phyloP scores from a whole-genome alignment of 2,888 invertebrate species.

The Acanthococcus lagerstroemiae region DNA sequence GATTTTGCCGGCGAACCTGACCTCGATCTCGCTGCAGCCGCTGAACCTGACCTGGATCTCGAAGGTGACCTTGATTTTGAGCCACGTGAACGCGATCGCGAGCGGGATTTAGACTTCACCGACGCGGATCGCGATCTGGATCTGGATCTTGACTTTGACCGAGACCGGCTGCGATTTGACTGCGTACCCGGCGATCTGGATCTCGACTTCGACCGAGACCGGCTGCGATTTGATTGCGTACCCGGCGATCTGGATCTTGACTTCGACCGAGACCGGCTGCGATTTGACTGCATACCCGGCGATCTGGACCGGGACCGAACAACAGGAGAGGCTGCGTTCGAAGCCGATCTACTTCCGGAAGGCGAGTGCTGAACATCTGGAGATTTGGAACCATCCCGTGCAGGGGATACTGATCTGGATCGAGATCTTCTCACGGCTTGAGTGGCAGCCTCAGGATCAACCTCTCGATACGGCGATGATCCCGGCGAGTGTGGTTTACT shows the following conservation, averaged over 20 bases:
- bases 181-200: conserved; percentile 37
- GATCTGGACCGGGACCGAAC: conserved; percentile 37
- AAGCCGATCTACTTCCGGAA: conserved; percentile 10
- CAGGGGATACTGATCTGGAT: conserved; percentile 34
- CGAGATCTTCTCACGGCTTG: conserved; percentile 23
- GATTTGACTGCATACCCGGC: conserved; percentile 39
- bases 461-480: neutral
- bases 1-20: conserved; percentile 39
- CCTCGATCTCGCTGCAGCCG: conserved; percentile 35
- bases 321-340: conserved; percentile 34
- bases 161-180: conserved; percentile 39
- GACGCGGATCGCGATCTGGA: conserved; percentile 32
- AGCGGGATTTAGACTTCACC: conserved; percentile 37
- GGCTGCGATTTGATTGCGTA: conserved; percentile 39
- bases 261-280: conserved; percentile 37
- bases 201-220: conserved; percentile 37
- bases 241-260: conserved; percentile 35
- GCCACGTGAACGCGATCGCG: conserved; percentile 34
- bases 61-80: conserved; percentile 38
- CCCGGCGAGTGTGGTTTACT: too few relatives aligned
- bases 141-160: conserved; percentile 33
- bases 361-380: conserved; percentile 17
- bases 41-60: conserved; percentile 41
- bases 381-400: conserved; percentile 35
- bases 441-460: neutral